Evolutionary conservation across 1,140 invertebrate genomes (phyloP), one percentile per base, ranked within the genome.

Genomic region (Hyposmocoma kahamanoa): DNA sequence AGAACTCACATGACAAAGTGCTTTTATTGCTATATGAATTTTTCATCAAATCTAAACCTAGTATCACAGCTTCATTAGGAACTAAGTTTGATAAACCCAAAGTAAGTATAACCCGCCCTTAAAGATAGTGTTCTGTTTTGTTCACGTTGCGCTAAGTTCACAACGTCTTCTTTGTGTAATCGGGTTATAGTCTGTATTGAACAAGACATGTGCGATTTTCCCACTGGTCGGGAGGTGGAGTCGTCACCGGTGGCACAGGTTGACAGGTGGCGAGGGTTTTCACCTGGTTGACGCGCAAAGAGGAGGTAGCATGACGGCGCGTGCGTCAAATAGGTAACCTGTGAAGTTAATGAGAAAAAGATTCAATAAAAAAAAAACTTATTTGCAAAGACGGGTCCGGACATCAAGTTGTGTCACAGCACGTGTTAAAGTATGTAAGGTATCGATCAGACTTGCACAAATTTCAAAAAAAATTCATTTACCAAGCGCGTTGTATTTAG

Each of bases 41-140:
- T n/a, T n/a, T n/a, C n/a, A n/a, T n/a, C 32, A 15, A 36, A 36
- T 17, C 32, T 36, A 30, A 36, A n/a, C n/a, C 32, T 15, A 36
- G 59, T 42, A 50, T 52, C 59, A 73, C 72, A 70, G 67, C 66
- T 63, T 47, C 28, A 39, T 62, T 76, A 84, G 67, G 77, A 78
- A 71, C 71, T 73, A 61, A 84, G 64, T 68, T 82, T 84, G 24
- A 84, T 56, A 20, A 84, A 82, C 2, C 80, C 80, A 42, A 84
- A 63, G 49, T 82, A 82, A 0, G 70, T 65, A 58, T 79, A 76
- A 9, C 81, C 81, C 0, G 71, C 71, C 39, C 60, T 42, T 0
- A 84, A 70, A 67, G 66, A 79, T 1, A 84, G 47, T 1, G 73
- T 84, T 15, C 69, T 59, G 54, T 84, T 79, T 9, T 62, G 67